Conservation (phyloP, 1,140 invertebrate genomes). For the Heliconius hewitsoni region DNA sequence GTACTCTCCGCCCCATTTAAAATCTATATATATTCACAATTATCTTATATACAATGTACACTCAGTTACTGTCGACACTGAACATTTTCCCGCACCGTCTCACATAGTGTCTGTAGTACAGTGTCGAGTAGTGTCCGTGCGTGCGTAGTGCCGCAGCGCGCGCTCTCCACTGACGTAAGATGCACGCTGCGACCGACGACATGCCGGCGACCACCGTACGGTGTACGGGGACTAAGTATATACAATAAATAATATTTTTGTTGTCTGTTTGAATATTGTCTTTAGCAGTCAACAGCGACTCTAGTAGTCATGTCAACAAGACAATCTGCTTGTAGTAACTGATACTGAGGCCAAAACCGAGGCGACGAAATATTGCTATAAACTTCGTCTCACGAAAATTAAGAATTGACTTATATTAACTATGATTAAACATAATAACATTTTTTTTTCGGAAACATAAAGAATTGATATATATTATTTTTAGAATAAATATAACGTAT, state of each 20-base stretch:
- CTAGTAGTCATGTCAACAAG: neutral
- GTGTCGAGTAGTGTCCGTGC: neutral
- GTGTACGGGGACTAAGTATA: too few relatives aligned
- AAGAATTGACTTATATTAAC: too few relatives aligned
- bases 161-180: conserved; percentile 19
- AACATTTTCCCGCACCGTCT: neutral
- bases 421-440: too few relatives aligned
- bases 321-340: too few relatives aligned
- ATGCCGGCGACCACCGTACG: too few relatives aligned
- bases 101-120: neutral
- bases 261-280: too few relatives aligned
- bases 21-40: conserved; percentile 6
- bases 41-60: neutral
- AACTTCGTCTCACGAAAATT: too few relatives aligned
- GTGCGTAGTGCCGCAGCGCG: conserved; percentile 19
- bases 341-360: neutral
- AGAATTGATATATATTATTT: too few relatives aligned
- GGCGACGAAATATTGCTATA: neutral
- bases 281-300: neutral
- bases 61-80: neutral
- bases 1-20: conserved; percentile 23
- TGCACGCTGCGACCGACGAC: neutral
- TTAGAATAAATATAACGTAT: too few relatives aligned
- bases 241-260: too few relatives aligned
- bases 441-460: too few relatives aligned